Conservation (phyloP, 2,113 vertebrate species). For the Meriones unguiculatus region DNA sequence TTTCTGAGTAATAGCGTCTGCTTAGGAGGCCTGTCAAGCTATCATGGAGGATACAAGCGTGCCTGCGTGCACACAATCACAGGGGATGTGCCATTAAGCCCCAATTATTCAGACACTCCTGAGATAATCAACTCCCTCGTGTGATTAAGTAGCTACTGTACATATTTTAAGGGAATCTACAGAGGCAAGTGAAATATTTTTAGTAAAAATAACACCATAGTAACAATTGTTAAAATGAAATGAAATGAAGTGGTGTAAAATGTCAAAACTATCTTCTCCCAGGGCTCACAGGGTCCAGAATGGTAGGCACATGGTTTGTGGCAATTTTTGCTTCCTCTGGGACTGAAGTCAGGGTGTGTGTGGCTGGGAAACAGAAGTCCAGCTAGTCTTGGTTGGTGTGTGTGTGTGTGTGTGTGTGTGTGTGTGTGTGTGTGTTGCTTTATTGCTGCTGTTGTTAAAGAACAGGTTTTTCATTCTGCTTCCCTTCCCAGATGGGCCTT, state of each 20-base stretch:
- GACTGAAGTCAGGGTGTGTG: neutral
- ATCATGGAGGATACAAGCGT: neutral
- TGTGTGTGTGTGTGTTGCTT: neutral
- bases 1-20: constrained; percentile 39
- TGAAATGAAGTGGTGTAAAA: constrained; percentile 76
- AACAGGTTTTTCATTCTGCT: neutral
- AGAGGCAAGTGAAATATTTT: constrained; percentile 81
- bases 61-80: neutral
- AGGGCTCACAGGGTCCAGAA: constrained; percentile 47
- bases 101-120: constrained; percentile 78
- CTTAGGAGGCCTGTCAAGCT: constrained; percentile 49
- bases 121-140: constrained; percentile 76
- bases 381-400: neutral
- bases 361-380: constrained; percentile 40
- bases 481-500: neutral
- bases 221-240: constrained; percentile 74
- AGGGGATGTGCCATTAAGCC: constrained; percentile 63
- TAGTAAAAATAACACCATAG: constrained; percentile 76
- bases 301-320: neutral
- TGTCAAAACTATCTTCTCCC: constrained; percentile 77
- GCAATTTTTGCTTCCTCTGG: neutral
- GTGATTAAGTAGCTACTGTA: constrained; percentile 81
- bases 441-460: neutral
- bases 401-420: neutral
- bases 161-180: constrained; percentile 70